Evolutionary conservation across 2,113 vertebrate genomes (phyloP), one percentile per base, ranked within the genome.

Genomic region (Fulmarus glacialis): DNA sequence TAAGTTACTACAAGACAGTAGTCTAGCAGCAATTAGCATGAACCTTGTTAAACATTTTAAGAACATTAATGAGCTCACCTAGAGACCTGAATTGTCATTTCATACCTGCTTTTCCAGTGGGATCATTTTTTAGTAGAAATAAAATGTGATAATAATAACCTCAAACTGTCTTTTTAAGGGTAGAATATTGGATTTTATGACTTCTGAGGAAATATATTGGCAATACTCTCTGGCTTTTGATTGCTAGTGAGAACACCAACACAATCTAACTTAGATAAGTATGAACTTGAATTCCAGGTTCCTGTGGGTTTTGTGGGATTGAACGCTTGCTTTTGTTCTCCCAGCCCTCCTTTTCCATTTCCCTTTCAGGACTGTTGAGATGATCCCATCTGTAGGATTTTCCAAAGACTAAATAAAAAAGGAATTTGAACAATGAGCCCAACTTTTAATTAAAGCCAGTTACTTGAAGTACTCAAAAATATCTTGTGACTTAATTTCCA

Each of bases 131-230:
- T 95, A 95, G 92, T 97, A 93, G 94, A 93, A 95, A 95, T 87
- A 91, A 95, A 92, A 82, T 92, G 90, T 92, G 90, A 75, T 94
- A 53, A 90, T 97, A 91, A 96, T 89, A 95, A 89, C 74, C 78
- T 92, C 56, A 74, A 93, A 67, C 93, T 89, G 93, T 89, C 97
- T 94, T 94, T 97, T 97, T 95, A 95, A 97, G 97, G 94, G 93
- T 97, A 95, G 96, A 97, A 96, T 97, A 96, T 97, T 97, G 97
- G 96, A 96, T 96, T 96, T 85, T 90, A 23, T 90, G 85, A 91
- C 87, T 91, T 81, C 59, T 93, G 68, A 95, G 93, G 83, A 89
- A 92, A 86, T 52, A 40, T 50, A 94, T 95, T 97, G 95, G 96
- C 93, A 93, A 88, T 88, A 80, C 93, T 90, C 88, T 84, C 85